Percentiles rank a stretch among this genome's conserved stretches.
These are phyloP conservation scores for Thunnus albacares DNA, from an alignment of 2,797 vertebrate genomes.

Conservation along the genomic window DNA sequence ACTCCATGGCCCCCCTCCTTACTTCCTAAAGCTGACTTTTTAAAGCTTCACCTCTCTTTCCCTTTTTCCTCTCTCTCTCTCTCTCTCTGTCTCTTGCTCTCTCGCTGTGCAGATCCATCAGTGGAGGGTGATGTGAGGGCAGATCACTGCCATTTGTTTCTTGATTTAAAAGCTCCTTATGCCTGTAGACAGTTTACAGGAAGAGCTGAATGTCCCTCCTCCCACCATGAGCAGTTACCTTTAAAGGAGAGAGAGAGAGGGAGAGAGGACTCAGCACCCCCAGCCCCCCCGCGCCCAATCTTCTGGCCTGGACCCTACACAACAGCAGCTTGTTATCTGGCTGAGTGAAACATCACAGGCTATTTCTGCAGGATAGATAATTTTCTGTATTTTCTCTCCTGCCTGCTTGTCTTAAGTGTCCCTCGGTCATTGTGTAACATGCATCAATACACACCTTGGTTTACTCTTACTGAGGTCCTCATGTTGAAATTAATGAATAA, in stretches of 20 bases:
- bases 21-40: constrained; percentile 54
- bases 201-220: constrained; percentile 69
- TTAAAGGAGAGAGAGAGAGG: constrained; percentile 68
- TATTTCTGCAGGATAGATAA: constrained; percentile 61
- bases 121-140: constrained; percentile 60
- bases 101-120: constrained; percentile 60
- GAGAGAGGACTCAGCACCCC: constrained; percentile 1
- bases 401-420: constrained; percentile 40
- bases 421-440: constrained; percentile 23
- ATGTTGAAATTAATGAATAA: constrained; percentile 38
- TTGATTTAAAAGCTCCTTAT: constrained; percentile 79
- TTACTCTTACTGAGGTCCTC: constrained; percentile 24
- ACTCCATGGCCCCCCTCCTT: constrained; percentile 17
- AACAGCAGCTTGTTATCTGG: constrained; percentile 75
- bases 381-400: constrained; percentile 51
- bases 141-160: constrained; percentile 77
- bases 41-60: constrained; percentile 34
- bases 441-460: constrained; percentile 13
- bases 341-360: constrained; percentile 73
- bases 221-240: constrained; percentile 73
- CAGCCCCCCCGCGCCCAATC: constrained; percentile 31
- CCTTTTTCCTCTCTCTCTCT: not conserved
- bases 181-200: constrained; percentile 74
- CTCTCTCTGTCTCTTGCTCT: not conserved
- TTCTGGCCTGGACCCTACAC: constrained; percentile 65